Evolutionary conservation across 2,797 vertebrate species (phyloP), one percentile per base, ranked within the genome.

Genomic region (Naso thynnoides): DNA sequence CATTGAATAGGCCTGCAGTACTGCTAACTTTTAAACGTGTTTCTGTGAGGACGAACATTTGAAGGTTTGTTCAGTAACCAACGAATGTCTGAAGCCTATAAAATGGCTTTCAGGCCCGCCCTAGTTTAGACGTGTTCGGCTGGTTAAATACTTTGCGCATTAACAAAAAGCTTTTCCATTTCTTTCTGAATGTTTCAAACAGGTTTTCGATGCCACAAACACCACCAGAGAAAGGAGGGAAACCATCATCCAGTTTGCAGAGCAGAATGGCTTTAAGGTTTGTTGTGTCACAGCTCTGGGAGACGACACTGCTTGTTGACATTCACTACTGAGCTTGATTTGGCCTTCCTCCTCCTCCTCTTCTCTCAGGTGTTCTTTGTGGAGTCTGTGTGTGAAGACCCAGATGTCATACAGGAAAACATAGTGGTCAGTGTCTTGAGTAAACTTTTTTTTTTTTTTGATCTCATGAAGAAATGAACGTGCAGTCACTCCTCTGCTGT

Each of bases 201-300:
- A 99, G 98, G 98, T 99, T 70, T 99, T 99, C 54, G 98, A 99
- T 93, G 98, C 98, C 42, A 99, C 98, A 49, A 99, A 99, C 89
- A 99, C 98, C 4, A 99, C 98, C 57, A 94, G 98, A 81, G 98
- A 99, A 83, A 94, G 98, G 6, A 94, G 98, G 85, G 95, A 96
- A 44, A 98, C 96, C 36, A 99, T 99, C 90, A 93, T 96, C 62
- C 95, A 95, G 77, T 99, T 99, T 87, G 96, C 97, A 2, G 96
- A 99, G 79, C 97, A 98, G 92, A 98, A 99, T 13, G 96, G 96
- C 5, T 99, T 99, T 73, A 99, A 99, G 96, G 98, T 98, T 85
- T 91, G 79, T 3, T 10, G 41, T 11, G 36, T 18, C 27, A 5
- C 23, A 27, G 5, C 19, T 29, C 11, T 14, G 6, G 2, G 11